A percentile compares a stretch with the other conserved stretches of the same genome.
Evolutionary conservation across 2,113 vertebrate species (phyloP).

Genomic region (Thamnophis sirtalis): DNA sequence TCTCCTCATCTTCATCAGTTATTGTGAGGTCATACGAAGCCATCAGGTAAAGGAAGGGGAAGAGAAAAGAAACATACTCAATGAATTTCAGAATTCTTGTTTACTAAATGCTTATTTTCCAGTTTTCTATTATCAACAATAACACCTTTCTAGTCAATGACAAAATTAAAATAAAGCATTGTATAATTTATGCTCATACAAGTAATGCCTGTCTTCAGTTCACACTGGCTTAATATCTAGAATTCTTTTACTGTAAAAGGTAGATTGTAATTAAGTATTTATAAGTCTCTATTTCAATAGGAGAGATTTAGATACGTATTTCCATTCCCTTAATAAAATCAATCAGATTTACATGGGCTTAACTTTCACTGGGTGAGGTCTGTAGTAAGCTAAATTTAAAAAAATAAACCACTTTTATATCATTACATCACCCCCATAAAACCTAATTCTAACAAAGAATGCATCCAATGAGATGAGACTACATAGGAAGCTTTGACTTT

Average conservation of each 20-base stretch:
- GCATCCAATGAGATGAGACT: not conserved
- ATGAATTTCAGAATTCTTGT: not conserved
- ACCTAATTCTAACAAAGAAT: not conserved
- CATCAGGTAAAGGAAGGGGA: not conserved
- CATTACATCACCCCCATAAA: not conserved
- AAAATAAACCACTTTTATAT: not conserved
- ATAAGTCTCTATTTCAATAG: not conserved
- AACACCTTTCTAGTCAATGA: not conserved
- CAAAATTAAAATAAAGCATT: not conserved
- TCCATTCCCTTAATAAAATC: not conserved
- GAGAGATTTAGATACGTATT: not conserved
- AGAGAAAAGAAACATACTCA: not conserved
- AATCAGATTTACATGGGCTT: not conserved
- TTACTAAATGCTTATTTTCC: not conserved
- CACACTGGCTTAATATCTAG: not conserved
- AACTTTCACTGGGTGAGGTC: not conserved
- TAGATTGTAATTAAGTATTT: not conserved
- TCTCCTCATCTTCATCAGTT: conserved; percentile 54
- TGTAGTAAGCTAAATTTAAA: not conserved
- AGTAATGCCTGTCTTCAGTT: not conserved
- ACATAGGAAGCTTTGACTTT: not conserved
- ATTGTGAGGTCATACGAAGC: conserved; percentile 30
- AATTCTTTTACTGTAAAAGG: not conserved
- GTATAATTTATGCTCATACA: not conserved
- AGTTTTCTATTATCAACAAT: not conserved